phyloP scores from a whole-genome alignment of 2,888 invertebrate genomes.

The Megalurothrips usitatus region DNA sequence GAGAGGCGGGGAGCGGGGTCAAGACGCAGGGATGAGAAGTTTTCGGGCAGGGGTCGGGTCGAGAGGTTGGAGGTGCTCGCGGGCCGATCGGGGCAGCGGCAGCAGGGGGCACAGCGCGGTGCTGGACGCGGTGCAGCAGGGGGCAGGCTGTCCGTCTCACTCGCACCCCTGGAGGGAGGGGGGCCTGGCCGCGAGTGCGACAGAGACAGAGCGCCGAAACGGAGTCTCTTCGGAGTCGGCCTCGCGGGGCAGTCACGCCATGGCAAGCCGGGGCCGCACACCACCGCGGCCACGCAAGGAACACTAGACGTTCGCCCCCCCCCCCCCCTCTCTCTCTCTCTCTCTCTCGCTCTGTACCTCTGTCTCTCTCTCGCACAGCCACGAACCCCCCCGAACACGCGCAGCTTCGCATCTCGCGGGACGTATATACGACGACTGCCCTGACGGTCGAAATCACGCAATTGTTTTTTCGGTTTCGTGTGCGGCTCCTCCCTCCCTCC shows the following conservation, averaged over 20 bases:
- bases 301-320: neutral
- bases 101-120: neutral
- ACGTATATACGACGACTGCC: too few relatives aligned
- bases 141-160: neutral
- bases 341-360: too few relatives aligned
- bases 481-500: neutral
- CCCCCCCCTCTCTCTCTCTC: neutral
- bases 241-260: neutral
- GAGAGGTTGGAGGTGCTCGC: neutral
- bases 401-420: neutral
- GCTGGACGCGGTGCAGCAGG: too few relatives aligned
- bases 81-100: neutral
- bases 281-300: neutral
- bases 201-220: neutral
- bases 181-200: too few relatives aligned
- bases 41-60: neutral
- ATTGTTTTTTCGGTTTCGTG: slow-evolving; percentile 13
- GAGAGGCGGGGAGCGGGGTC: neutral
- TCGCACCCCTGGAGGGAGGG: neutral
- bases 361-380: too few relatives aligned
- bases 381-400: neutral
- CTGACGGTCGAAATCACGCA: slow-evolving; percentile 4
- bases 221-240: neutral
- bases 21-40: slow-evolving; percentile 3
- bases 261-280: neutral